Conservation (phyloP, 92 coral and sea anemone genomes). For the Phenganax stokvisi region DNA sequence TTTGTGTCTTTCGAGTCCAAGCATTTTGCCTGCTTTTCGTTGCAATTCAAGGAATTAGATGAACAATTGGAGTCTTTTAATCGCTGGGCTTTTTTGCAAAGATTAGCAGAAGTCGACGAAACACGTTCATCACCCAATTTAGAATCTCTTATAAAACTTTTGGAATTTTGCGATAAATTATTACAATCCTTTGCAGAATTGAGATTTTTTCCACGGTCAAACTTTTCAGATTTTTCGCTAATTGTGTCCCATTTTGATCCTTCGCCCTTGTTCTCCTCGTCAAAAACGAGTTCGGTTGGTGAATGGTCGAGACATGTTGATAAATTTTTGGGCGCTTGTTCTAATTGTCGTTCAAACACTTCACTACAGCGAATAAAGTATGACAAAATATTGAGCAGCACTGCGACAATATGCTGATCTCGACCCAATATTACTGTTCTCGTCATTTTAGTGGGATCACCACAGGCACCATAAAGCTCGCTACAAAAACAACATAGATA, state of each 20-base stretch:
- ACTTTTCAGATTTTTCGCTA: background rate
- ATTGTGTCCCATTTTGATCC: background rate
- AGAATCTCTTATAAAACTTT: background rate
- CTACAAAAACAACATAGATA: conserved; percentile 34
- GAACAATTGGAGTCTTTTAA: no score
- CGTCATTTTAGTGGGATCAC: conserved; percentile 71
- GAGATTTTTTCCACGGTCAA: background rate
- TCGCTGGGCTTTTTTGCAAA: no score
- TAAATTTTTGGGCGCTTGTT: conserved; percentile 7
- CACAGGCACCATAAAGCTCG: conserved; percentile 89
- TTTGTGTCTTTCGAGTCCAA: background rate
- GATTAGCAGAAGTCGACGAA: background rate
- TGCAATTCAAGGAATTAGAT: no score
- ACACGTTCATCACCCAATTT: background rate
- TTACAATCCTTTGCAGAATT: background rate
- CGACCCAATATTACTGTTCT: conserved; percentile 77
- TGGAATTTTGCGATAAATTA: background rate
- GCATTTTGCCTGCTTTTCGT: no score
- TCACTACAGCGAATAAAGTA: conserved; percentile 95
- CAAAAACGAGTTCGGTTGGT: background rate
- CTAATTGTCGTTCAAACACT: conserved; percentile 64
- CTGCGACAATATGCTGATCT: conserved; percentile 60
- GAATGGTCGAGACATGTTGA: background rate
- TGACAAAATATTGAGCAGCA: conserved; percentile 62
- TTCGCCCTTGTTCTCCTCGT: background rate